Percentiles rank a stretch among this genome's conserved stretches.
Conservation (phyloP, 2,888 invertebrate species). For the Malthinus seriepunctatus region DNA sequence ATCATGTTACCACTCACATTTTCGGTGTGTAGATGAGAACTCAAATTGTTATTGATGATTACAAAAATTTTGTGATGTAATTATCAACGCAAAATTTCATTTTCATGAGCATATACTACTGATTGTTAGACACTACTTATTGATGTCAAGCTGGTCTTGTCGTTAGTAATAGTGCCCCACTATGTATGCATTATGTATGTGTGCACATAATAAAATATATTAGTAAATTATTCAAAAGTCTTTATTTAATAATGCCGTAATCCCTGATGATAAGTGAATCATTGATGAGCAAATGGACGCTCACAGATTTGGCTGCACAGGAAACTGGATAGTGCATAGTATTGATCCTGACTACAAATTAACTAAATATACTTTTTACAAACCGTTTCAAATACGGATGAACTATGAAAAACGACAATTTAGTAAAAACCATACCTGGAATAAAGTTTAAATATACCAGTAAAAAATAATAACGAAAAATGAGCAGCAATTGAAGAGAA, state of each 20-base stretch:
- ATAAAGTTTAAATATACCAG: no score
- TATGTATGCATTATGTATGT: constrained; percentile 46
- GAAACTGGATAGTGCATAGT: no score
- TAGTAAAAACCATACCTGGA: no score
- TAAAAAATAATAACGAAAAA: no score
- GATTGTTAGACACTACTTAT: constrained; percentile 49
- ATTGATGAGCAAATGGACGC: no score
- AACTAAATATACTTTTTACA: no score
- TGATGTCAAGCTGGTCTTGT: constrained; percentile 55
- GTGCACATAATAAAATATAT: constrained; percentile 40
- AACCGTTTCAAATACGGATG: no score
- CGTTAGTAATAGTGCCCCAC: constrained; percentile 49
- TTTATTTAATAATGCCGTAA: neutral
- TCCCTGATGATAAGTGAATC: no score
- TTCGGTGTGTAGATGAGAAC: neutral
- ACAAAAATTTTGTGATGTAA: constrained; percentile 19
- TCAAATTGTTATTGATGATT: constrained; percentile 10
- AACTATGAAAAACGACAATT: no score
- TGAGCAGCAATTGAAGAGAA: no score
- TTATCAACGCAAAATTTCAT: constrained; percentile 16
- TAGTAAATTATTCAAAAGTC: constrained; percentile 1
- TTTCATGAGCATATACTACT: constrained; percentile 42
- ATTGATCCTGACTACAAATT: no score
- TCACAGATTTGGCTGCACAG: no score
- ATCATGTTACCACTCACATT: neutral